phyloP scores from a whole-genome alignment of 2,113 vertebrate genomes.

The Campylomormyrus numenius region DNA sequence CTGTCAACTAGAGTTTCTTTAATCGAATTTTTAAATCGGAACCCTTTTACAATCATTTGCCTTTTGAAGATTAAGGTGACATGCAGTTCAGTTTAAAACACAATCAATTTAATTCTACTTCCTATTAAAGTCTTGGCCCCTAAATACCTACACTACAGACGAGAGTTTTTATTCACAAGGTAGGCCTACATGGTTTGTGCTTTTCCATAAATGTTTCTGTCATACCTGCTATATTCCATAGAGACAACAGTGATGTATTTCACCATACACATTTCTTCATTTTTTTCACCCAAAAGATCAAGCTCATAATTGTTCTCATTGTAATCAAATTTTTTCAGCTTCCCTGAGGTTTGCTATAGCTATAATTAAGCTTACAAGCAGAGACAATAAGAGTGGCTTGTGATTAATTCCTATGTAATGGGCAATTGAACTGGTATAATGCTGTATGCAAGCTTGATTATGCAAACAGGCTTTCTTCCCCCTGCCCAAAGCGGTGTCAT shows the following conservation, averaged over 20 bases:
- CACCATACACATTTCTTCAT: background rate
- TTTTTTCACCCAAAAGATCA: background rate
- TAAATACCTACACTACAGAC: no score
- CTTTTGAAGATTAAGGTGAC: background rate
- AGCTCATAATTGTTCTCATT: background rate
- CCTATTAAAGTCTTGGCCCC: background rate
- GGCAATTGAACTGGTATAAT: slow-evolving; percentile 31
- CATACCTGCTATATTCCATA: background rate
- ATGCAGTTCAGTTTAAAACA: background rate
- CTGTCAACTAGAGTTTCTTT: background rate
- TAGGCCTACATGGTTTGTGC: background rate
- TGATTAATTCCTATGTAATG: slow-evolving; percentile 32
- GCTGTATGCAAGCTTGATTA: slow-evolving; percentile 27
- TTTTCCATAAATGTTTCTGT: background rate
- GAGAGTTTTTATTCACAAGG: background rate
- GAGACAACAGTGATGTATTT: background rate
- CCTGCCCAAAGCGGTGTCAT: background rate
- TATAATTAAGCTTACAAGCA: slow-evolving; percentile 9
- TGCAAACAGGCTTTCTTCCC: background rate
- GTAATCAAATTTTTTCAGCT: background rate
- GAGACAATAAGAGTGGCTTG: background rate
- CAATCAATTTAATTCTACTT: background rate
- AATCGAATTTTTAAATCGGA: background rate
- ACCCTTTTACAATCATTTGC: background rate
- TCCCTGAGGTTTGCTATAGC: background rate